Evolutionary conservation across 1,140 invertebrate genomes (phyloP), one percentile per base, ranked within the genome.

Genomic region (Lepidurus couesii): DNA sequence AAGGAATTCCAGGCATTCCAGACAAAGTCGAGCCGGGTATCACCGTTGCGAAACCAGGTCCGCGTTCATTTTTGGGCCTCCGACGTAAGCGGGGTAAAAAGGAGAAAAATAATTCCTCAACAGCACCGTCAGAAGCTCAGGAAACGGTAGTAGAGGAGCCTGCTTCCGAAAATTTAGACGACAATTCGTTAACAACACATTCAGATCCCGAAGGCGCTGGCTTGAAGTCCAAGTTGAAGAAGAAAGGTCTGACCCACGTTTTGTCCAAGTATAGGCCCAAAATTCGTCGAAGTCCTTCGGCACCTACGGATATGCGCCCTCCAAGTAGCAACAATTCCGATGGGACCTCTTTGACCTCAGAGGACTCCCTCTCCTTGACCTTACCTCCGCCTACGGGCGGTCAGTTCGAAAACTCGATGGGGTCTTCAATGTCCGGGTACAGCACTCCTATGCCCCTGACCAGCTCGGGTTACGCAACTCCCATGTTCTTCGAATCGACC

Each of bases 291-390:
- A 65, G 53, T 65, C 53, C 53, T 21, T 65, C 53, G 53, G 53
- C 53, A 65, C 53, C 53, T 65, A 65, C 53, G 53, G 53, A 65
- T 65, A 65, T 65, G 53, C 53, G 53, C 53, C n/a, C 53, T 65
- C 7, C n/a, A 65, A 65, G 53, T 21, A 65, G 53, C 16, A 65
- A 65, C 53, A 65, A 65, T 21, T 65, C 53, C 16, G 53, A 65
- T 65, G 53, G 53, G 6, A 65, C 53, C 13, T 65, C 53, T 21
- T 9, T 65, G 53, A 65, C 53, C 53, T 65, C 53, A 13, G 53
- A 65, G 13, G 53, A 65, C 53, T 65, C 53, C 13, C 53, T 65
- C 53, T 65, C 53, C 53, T 65, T 65, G 53, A 65, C 53, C 53
- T 65, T 65, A 21, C 53, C 53, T 21, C 8, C 53, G n/a, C 53